Evolutionary conservation across 2,888 invertebrate species (phyloP), one percentile per base, ranked within the genome.

Genomic region (Caradrina kadenii): DNA sequence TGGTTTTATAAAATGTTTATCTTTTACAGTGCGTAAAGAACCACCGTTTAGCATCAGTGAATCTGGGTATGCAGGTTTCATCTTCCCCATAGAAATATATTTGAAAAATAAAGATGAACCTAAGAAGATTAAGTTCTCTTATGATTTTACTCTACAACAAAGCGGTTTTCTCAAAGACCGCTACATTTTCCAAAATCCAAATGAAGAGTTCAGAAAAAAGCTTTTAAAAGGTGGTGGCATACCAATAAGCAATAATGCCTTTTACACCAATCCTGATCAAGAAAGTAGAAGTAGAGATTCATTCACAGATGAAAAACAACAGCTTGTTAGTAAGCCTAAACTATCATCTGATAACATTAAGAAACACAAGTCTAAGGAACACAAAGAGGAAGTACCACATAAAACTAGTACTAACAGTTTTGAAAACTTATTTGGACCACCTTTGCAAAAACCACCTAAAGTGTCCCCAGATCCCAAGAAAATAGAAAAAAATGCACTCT

Each of bases 1-100:
- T 72, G 48, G 31, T n/a, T 17, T 7, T 48, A 8, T 48, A 22
- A 52, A 26, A n/a, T 13, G 11, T 35, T 11, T 42, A 15, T 19
- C 62, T 45, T 59, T 97, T 97, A 61, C 96, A 99, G 99, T 98
- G 85, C 45, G 96, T 98, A 4, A 99, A 89, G 98, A 98, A 81
- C 98, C 99, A 62, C 99, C 99, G 3, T 99, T 98, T 94, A 95
- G 97, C 61, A 97, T 99, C 42, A 97, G 98, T 85, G 99, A 99
- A 92, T 98, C 98, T n/a, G 99, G 99, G 8, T 99, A 99, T 96
- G 99, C 99, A 72, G 99, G 99, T 45, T 99, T 99, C 92, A 96
- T 97, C 59, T 96, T 99, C 72, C 98, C 98, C 0, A 98, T 99
- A 86, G 98, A 99, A 89, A 97, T 99, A 82, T 97, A 98, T 92